phyloP scores from a whole-genome alignment of 2,888 invertebrate species.

The Pasiphila rectangulata region DNA sequence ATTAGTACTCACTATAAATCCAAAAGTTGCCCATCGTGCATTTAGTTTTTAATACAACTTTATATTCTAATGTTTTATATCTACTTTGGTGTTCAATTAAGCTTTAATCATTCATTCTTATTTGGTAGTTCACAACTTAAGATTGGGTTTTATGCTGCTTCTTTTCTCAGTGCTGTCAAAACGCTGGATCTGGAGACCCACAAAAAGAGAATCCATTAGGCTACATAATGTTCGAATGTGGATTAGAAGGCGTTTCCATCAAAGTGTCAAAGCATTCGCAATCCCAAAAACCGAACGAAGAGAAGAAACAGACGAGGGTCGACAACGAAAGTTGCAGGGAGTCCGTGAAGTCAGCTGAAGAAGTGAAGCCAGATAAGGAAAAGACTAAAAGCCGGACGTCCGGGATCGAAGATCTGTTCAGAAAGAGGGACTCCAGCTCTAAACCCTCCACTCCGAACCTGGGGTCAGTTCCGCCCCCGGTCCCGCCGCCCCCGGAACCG shows the following conservation, averaged over 20 bases:
- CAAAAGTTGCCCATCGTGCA: no score
- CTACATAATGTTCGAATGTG: conserved; percentile 98
- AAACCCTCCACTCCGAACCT: conserved; percentile 82
- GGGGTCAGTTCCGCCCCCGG: conserved; percentile 60
- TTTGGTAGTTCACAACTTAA: background rate
- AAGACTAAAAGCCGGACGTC: conserved; percentile 61
- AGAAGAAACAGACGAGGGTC: conserved; percentile 62
- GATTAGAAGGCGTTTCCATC: conserved; percentile 93
- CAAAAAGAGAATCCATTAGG: conserved; percentile 86
- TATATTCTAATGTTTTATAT: no score
- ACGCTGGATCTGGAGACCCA: conserved; percentile 61
- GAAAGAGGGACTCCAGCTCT: conserved; percentile 80
- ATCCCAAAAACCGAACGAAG: conserved; percentile 87
- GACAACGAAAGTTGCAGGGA: conserved; percentile 72
- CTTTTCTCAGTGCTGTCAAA: conserved; percentile 54
- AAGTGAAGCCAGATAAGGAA: conserved; percentile 64
- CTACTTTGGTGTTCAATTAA: no score
- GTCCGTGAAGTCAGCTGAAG: conserved; percentile 74
- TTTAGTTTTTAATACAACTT: no score
- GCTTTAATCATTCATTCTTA: no score
- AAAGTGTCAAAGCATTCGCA: conserved; percentile 87
- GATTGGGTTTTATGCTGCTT: background rate
- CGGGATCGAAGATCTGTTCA: conserved; percentile 71
- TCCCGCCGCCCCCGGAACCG: conserved; percentile 56
- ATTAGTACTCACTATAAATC: no score